phyloP scores from a whole-genome alignment of 2,888 invertebrate genomes.

The Acronicta leporina region DNA sequence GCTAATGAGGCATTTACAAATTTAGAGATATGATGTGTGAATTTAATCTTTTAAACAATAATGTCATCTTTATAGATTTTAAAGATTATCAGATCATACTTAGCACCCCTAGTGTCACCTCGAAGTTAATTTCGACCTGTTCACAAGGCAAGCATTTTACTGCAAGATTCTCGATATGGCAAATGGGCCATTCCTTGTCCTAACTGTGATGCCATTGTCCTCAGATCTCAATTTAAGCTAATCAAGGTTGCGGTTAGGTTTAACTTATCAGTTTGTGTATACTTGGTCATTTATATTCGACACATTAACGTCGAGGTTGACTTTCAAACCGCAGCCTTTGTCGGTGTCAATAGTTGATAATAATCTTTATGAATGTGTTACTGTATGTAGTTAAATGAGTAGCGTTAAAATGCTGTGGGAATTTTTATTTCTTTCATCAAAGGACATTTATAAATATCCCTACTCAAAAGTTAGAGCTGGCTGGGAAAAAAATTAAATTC shows the following conservation, averaged over 20 bases:
- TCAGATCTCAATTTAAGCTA: not conserved
- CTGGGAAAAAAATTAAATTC: too few species aligned
- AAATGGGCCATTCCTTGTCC: not conserved
- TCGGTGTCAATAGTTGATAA: slow-evolving; percentile 2
- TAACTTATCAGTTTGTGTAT: not conserved
- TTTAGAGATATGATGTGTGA: too few species aligned
- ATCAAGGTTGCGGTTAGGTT: too few species aligned
- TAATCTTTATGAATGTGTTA: not conserved
- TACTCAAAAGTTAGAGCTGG: too few species aligned
- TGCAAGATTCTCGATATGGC: not conserved
- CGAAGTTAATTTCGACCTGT: not conserved
- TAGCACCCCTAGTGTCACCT: not conserved
- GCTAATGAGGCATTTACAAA: too few species aligned
- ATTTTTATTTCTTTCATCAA: too few species aligned
- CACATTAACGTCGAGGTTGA: slow-evolving; percentile 10
- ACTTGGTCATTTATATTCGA: slow-evolving; percentile 2
- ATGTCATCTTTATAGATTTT: too few species aligned
- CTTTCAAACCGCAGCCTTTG: slow-evolving; percentile 13
- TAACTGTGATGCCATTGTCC: not conserved
- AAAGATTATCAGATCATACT: too few species aligned
- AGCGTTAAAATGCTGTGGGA: too few species aligned
- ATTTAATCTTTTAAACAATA: too few species aligned
- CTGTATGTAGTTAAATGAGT: not conserved
- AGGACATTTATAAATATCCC: too few species aligned
- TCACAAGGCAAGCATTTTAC: not conserved